A percentile compares a stretch with the other conserved stretches of the same genome.
These are phyloP conservation scores for Aphyosemion australe DNA, from an alignment of 2,113 vertebrate species.

Conservation along the genomic window DNA sequence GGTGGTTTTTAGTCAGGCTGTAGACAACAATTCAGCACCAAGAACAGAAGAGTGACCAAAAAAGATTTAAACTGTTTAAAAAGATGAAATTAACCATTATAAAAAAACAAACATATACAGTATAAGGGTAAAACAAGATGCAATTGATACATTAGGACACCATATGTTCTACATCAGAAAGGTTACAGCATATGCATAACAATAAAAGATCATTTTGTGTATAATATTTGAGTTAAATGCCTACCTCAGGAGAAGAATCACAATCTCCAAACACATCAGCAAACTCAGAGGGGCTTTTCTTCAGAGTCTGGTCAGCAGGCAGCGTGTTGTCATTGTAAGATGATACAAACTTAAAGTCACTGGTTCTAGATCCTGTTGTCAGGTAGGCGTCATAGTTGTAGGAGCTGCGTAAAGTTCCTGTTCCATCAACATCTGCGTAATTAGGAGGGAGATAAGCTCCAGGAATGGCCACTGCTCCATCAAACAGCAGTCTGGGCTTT, in stretches of 20 bases:
- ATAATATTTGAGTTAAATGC: too few species aligned
- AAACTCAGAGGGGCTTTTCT: slow-evolving; percentile 35
- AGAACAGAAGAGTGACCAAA: too few species aligned
- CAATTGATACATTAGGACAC: too few species aligned
- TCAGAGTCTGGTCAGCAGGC: slow-evolving; percentile 44
- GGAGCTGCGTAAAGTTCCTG: slow-evolving; percentile 70
- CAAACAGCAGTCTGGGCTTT: slow-evolving; percentile 70
- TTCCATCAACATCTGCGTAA: slow-evolving; percentile 55
- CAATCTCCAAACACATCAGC: slow-evolving; percentile 16
- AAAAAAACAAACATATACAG: too few species aligned
- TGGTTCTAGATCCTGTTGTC: slow-evolving; percentile 68
- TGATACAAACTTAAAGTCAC: slow-evolving; percentile 70
- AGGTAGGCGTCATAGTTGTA: slow-evolving; percentile 71
- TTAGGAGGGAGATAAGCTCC: slow-evolving; percentile 71
- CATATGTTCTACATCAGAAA: too few species aligned
- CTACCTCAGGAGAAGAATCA: neutral
- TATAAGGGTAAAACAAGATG: too few species aligned
- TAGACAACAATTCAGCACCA: too few species aligned
- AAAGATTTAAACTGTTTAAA: too few species aligned
- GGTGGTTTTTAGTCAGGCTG: too few species aligned
- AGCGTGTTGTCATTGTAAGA: slow-evolving; percentile 58
- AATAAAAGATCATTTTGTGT: too few species aligned
- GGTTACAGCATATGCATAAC: too few species aligned
- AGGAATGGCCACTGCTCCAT: slow-evolving; percentile 71
- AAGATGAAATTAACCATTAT: too few species aligned